Percentiles rank a stretch among this genome's conserved stretches.
phyloP scores from a whole-genome alignment of 2,113 vertebrate species.

The Vanacampus margaritifer region DNA sequence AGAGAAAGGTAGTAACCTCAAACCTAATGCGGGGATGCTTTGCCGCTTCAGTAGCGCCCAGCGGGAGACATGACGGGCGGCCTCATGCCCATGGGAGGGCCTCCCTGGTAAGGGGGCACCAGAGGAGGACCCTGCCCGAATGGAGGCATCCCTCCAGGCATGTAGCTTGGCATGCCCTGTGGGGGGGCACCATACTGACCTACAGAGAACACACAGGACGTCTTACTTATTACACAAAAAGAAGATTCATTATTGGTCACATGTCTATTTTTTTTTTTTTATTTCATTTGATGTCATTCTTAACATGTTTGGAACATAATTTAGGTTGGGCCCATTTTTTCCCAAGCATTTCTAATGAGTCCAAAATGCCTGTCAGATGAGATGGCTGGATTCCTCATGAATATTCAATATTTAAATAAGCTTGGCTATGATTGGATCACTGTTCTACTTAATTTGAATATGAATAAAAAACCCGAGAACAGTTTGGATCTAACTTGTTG shows the following conservation, averaged over 20 bases:
- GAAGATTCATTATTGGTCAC: neutral
- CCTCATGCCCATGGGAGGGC: constrained; percentile 97
- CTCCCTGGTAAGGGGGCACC: constrained; percentile 94
- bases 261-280: neutral
- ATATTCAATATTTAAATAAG: too few species aligned
- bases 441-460: too few species aligned
- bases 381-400: too few species aligned
- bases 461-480: too few species aligned
- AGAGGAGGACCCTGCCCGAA: constrained; percentile 95
- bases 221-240: too few species aligned
- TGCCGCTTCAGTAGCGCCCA: constrained; percentile 92
- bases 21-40: constrained; percentile 87
- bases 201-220: constrained; percentile 48
- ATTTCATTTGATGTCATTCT: too few species aligned
- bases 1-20: constrained; percentile 97
- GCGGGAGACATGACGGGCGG: constrained; percentile 98
- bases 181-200: constrained; percentile 95
- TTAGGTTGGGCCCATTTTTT: too few species aligned
- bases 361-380: too few species aligned
- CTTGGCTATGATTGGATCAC: too few species aligned
- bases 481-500: too few species aligned
- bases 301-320: too few species aligned
- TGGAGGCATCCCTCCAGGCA: constrained; percentile 92
- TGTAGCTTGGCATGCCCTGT: constrained; percentile 93
- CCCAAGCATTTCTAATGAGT: too few species aligned